Evolutionary conservation across 2,888 invertebrate species (phyloP).

Genomic region (Caenorhabditis doughertyi): DNA sequence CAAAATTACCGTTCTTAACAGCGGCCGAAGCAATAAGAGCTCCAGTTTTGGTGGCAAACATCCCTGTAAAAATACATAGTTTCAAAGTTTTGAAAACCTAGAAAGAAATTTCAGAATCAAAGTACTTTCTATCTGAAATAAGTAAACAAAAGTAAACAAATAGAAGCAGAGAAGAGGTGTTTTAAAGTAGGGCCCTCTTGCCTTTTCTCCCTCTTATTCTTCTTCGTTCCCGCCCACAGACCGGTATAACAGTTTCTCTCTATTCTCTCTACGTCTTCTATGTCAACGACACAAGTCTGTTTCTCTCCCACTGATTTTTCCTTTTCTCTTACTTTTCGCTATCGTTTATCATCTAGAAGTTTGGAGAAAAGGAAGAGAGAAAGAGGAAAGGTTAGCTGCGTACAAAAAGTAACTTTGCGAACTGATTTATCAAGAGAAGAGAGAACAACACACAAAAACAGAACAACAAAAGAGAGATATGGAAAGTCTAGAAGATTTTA

Average conservation of each 20-base stretch:
- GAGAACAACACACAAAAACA: not conserved
- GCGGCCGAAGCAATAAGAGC: slow-evolving; percentile 18
- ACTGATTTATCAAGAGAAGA: not conserved
- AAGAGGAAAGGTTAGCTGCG: slow-evolving; percentile 30
- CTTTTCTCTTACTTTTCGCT: not conserved
- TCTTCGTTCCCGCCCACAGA: slow-evolving; percentile 41
- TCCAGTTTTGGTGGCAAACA: slow-evolving; percentile 49
- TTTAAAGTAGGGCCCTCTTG: slow-evolving; percentile 53
- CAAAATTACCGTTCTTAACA: slow-evolving; percentile 4
- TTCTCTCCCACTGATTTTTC: slow-evolving; percentile 15
- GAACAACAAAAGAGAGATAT: not conserved
- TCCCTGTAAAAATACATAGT: slow-evolving; percentile 41
- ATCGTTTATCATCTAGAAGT: slow-evolving; percentile 25
- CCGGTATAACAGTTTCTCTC: slow-evolving; percentile 55
- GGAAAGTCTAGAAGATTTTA: not conserved
- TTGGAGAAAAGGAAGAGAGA: slow-evolving; percentile 8
- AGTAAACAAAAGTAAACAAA: slow-evolving; percentile 40
- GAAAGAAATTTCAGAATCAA: not conserved
- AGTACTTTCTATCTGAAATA: not conserved
- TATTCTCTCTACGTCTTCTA: slow-evolving; percentile 35
- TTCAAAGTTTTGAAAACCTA: too few relatives aligned
- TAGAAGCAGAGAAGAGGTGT: slow-evolving; percentile 19
- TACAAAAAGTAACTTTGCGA: slow-evolving; percentile 23
- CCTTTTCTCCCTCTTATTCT: slow-evolving; percentile 18
- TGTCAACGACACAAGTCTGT: slow-evolving; percentile 34